Conservation (phyloP, 1,140 invertebrate genomes). For the Cotesia chilonis region DNA sequence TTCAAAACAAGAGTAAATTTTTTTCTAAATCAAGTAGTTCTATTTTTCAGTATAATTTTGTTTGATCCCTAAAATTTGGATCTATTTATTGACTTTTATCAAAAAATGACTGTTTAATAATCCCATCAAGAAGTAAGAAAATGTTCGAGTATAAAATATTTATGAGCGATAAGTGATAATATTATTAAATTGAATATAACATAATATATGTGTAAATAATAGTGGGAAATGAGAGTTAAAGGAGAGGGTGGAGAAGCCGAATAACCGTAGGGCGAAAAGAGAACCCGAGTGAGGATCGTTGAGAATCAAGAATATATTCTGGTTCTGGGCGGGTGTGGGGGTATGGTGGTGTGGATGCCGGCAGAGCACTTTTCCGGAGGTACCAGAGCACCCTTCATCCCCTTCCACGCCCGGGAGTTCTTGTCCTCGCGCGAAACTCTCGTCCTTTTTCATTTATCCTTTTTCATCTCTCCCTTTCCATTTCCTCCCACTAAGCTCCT, state of each 20-base stretch:
- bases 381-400: constrained; percentile 1
- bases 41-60: no score
- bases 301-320: constrained; percentile 14
- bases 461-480: neutral
- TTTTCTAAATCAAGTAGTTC: no score
- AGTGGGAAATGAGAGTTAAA: no score
- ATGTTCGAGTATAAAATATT: no score
- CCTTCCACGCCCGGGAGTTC: neutral
- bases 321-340: neutral
- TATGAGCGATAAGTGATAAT: no score
- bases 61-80: no score
- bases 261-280: neutral
- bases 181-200: no score
- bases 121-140: no score
- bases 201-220: no score
- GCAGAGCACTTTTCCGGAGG: constrained; percentile 5
- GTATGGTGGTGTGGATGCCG: neutral
- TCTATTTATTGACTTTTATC: no score
- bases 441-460: neutral
- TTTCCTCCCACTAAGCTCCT: neutral
- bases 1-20: no score
- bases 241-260: neutral
- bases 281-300: neutral
- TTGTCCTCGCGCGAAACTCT: neutral
- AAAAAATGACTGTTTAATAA: no score